Evolutionary conservation across 2,888 invertebrate genomes (phyloP), one percentile per base, ranked within the genome.

Genomic region (Cheilosia vernalis): DNA sequence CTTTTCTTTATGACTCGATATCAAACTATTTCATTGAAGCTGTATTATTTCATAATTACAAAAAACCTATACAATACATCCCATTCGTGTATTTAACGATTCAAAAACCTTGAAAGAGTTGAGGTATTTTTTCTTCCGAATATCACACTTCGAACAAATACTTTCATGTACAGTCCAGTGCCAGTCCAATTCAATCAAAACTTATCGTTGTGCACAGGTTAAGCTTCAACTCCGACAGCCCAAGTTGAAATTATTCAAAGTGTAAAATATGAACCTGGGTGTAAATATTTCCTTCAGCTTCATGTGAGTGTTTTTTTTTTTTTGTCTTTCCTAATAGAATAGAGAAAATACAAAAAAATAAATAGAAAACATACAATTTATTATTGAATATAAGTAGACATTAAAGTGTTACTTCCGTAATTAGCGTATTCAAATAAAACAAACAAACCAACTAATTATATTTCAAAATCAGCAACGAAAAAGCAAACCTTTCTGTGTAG

Each of bases 321-420:
- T 74, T 82, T 84, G 55, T 74, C 58, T 66, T 64, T 77, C 70
- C 66, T 82, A 60, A 44, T 74, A 79, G 61, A 73, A 58, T 77
- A 77, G 67, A 30, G 42, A 58, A 56, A 70, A 76, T 58, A 51
- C 17, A 63, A 27, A 42, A 4, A 27, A 4, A 47, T 5, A 51
- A 30, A 55, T 49, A 33, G 27, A 63, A 53, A 60, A 24, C 19
- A 61, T 53, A 53, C 13, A 42, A 27, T 17, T 9, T 19, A 47
- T 17, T 10, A 47, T 47, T 17, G 44, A 67, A 27, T 51, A n/a
- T 21, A 69, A 69, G 49, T 21, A 40, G 42, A 30, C 55, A 56
- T 49, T 47, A 49, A 56, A 63, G 67, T 67, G 40, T 67, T 55
- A 60, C 56, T 61, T 53, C 27, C 17, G 19, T 30, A 47, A 53